These are phyloP conservation scores for Cochlearius cochlearius DNA, from an alignment of 2,113 vertebrate genomes.

Conservation along the genomic window DNA sequence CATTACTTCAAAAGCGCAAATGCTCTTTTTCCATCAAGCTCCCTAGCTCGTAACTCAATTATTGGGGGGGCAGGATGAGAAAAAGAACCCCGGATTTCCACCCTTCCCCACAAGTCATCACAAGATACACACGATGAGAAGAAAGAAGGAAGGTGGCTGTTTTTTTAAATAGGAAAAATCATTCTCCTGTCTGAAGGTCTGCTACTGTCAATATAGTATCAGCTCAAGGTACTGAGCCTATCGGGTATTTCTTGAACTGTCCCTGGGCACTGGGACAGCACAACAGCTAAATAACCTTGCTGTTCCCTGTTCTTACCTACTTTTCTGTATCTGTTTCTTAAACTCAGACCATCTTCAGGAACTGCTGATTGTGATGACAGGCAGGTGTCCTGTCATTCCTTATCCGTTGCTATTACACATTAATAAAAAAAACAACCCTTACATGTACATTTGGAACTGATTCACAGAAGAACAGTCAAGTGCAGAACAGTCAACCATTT, in stretches of 20 bases:
- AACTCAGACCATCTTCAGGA: background rate
- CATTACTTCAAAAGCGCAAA: background rate
- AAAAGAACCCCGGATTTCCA: background rate
- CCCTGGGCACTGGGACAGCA: background rate
- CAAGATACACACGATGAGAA: background rate
- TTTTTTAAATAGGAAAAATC: background rate
- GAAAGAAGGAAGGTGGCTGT: background rate
- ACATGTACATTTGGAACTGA: background rate
- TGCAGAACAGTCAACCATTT: background rate
- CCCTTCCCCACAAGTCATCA: background rate
- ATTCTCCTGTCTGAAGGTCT: background rate
- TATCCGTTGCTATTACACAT: background rate
- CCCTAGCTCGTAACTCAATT: background rate
- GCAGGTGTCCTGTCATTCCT: background rate
- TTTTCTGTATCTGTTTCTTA: background rate
- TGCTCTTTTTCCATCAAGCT: background rate
- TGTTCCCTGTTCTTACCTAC: background rate
- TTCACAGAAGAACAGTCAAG: background rate
- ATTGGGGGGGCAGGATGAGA: fast-evolving
- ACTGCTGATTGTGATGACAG: background rate
- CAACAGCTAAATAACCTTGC: background rate
- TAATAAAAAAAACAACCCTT: background rate
- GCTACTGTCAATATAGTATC: background rate
- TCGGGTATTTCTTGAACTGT: background rate
- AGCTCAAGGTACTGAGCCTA: background rate